Evolutionary conservation across 2,113 vertebrate genomes (phyloP).

Genomic region (Notarius quadriscutis): DNA sequence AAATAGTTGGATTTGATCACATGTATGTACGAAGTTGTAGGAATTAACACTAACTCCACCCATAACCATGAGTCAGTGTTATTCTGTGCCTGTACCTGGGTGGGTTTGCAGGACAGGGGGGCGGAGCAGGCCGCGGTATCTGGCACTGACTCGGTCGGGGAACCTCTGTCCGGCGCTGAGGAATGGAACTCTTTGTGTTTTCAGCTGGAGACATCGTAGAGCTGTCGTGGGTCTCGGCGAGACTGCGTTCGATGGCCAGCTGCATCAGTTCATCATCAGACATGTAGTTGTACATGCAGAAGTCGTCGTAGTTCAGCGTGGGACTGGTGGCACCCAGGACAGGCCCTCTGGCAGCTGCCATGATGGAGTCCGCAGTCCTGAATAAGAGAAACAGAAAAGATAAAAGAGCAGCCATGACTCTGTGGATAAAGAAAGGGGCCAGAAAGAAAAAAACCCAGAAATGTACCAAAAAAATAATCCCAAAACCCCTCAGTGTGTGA

Average conservation of each 20-base stretch:
- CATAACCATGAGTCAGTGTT: not conserved
- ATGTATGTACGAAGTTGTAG: not conserved
- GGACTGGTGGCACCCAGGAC: conserved; percentile 17
- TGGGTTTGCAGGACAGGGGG: conserved; percentile 48
- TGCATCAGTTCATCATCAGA: conserved; percentile 83
- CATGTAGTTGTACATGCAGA: conserved; percentile 80
- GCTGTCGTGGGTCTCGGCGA: conserved; percentile 63
- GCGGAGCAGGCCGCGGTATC: not conserved
- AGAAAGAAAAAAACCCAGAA: not conserved
- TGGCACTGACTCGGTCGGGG: not conserved
- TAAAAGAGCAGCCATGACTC: not conserved
- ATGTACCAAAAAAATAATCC: not conserved
- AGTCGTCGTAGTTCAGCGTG: conserved; percentile 75
- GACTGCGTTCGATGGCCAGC: conserved; percentile 83
- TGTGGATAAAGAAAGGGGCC: not conserved
- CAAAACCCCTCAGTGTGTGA: too few relatives aligned
- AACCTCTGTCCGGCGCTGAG: not conserved
- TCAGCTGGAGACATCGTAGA: conserved; percentile 39
- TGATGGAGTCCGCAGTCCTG: conserved; percentile 22
- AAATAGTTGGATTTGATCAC: not conserved
- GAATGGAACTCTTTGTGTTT: conserved; percentile 53
- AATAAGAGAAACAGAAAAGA: not conserved
- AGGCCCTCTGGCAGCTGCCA: conserved; percentile 44
- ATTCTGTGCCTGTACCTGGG: conserved; percentile 43
- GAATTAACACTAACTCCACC: not conserved